phyloP scores from a whole-genome alignment of 2,888 invertebrate genomes.

The Labia minor region DNA sequence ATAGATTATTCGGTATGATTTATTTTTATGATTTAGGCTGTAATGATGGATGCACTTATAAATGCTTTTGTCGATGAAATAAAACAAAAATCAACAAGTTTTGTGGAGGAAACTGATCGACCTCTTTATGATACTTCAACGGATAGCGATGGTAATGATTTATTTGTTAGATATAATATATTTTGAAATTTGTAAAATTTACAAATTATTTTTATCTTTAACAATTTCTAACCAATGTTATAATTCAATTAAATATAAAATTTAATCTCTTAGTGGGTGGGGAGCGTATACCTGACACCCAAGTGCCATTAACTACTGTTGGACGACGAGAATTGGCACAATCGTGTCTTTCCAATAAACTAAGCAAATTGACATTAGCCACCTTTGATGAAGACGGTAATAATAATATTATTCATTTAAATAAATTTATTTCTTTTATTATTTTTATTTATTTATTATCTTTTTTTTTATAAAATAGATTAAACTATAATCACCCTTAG shows the following conservation, averaged over 20 bases:
- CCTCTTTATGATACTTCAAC: constrained; percentile 32
- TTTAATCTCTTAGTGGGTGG: neutral
- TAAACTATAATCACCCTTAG: neutral
- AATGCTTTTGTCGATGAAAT: constrained; percentile 70
- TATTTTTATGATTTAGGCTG: constrained; percentile 41
- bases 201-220: no score
- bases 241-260: neutral
- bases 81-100: constrained; percentile 39
- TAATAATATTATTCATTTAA: constrained; percentile 14
- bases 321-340: constrained; percentile 44
- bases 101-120: constrained; percentile 39
- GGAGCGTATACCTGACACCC: constrained; percentile 35
- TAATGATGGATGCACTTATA: constrained; percentile 79
- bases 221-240: neutral
- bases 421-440: constrained; percentile 14
- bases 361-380: constrained; percentile 73
- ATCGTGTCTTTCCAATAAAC: constrained; percentile 67
- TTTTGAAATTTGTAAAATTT: neutral
- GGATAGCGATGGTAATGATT: constrained; percentile 32
- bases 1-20: no score
- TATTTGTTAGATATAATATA: no score
- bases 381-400: constrained; percentile 78
- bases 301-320: constrained; percentile 37
- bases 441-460: neutral
- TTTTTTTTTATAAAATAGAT: neutral